Conservation (phyloP, 2,888 invertebrate genomes). For the Phengaris arion region DNA sequence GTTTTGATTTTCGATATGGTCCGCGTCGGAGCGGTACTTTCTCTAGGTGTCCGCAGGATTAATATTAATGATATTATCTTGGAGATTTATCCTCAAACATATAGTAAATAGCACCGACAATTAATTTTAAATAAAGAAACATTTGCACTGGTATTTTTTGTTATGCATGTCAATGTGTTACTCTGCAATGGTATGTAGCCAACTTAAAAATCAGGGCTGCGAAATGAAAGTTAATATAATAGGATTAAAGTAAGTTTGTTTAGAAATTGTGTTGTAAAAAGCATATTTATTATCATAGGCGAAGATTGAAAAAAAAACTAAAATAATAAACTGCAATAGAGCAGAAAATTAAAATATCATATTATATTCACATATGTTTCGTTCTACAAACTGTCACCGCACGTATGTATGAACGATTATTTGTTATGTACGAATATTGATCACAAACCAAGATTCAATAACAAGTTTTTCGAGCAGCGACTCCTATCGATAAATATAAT, state of each 20-base stretch:
- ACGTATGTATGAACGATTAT: background rate
- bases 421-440: background rate
- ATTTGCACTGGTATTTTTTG: background rate
- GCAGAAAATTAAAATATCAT: too few relatives aligned
- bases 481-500: constrained; percentile 21
- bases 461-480: background rate
- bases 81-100: constrained; percentile 23
- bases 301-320: too few relatives aligned
- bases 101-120: background rate
- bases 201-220: background rate
- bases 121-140: background rate
- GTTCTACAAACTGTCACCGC: too few relatives aligned
- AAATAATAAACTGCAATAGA: too few relatives aligned
- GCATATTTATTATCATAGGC: too few relatives aligned
- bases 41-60: constrained; percentile 28
- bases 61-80: constrained; percentile 25
- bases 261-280: too few relatives aligned
- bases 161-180: background rate
- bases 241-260: too few relatives aligned
- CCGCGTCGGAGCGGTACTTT: constrained; percentile 24
- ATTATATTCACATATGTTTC: too few relatives aligned
- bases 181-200: background rate
- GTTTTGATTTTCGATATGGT: constrained; percentile 30
- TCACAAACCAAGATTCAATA: background rate
- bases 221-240: background rate